Base-by-base conservation (phyloP, 35 echinoderm and acorn worm species). In the Chiridota heheva region DNA sequence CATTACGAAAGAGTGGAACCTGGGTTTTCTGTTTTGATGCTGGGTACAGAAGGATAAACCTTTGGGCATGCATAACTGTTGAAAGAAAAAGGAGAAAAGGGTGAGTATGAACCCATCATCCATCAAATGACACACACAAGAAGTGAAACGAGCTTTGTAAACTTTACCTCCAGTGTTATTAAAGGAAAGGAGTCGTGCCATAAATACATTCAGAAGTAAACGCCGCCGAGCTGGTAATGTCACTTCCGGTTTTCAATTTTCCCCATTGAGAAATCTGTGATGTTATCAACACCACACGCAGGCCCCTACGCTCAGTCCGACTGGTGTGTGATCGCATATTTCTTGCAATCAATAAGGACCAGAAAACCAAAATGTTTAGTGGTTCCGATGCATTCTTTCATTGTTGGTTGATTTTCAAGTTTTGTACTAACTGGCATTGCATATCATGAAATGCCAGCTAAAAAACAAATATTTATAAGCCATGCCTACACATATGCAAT, bases 11-110 rank as follows among this genome's bases (percentile, higher is more conserved):
- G 93, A 88, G 69, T 97, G 93, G 42, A 91, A 88, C 34, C 81
- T 91, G 20, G 88, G 77, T 46, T 72, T 48, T 13, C 82, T 49
- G 44, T 97, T 81, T 8, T 91, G 73, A 45, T 87, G 77, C 84
- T 97, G 88, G 5, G 93, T 97, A 25, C 88, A 36, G 46, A 97
- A 86, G 5, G 93, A 83, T 2, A 97, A 79, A 32, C 93, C 93
- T 53, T 97, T 97, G 33, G 93, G 93, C 93, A 97, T 97, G 53
- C 93, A 97, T 13, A 97, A 81, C 93, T 97, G 60, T 41, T 37
- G 36, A 62, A 76, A 73, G 62, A 82, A 86, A 75, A 37, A 71
- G 5, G 79, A 44, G 1, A 65, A 73, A 25, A 32, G 18, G 15
- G 29, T 65, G n/a, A 26, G 63, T 28, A 4, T 0, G 22, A 16